These are phyloP conservation scores for Enteromius thamalakanensis DNA, from an alignment of 2,797 vertebrate species.

Conservation along the genomic window DNA sequence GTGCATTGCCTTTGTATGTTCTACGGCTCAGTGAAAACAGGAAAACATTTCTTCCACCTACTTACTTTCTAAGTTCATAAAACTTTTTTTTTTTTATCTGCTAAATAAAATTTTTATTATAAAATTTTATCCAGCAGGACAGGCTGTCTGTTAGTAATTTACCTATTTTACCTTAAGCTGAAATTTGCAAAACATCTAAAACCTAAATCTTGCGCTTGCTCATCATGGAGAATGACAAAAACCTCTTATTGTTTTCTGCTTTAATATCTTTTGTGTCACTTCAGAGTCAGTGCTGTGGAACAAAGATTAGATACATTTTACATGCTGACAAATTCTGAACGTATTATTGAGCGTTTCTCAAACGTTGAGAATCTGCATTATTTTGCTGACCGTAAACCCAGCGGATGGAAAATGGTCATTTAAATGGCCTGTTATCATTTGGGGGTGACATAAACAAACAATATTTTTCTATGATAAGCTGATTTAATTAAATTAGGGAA, in stretches of 20 bases:
- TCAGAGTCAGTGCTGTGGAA: background rate
- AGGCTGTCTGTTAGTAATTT: background rate
- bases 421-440: conserved; percentile 10
- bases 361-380: background rate
- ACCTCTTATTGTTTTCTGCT: background rate
- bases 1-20: background rate
- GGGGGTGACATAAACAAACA: conserved; percentile 40
- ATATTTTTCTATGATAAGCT: conserved; percentile 18
- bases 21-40: background rate
- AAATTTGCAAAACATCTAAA: background rate
- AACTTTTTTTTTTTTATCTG: background rate
- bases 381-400: conserved; percentile 13
- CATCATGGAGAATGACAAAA: background rate
- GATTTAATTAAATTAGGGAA: conserved; percentile 32
- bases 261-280: background rate
- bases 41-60: background rate
- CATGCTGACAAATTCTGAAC: conserved; percentile 31
- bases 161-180: background rate
- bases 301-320: conserved; percentile 3
- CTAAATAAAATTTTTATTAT: background rate
- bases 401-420: conserved; percentile 28
- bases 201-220: background rate
- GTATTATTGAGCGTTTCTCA: background rate
- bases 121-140: background rate
- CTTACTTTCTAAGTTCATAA: background rate